Conservation (phyloP, 2,888 invertebrate genomes). For the Drosophila villosipedis region DNA sequence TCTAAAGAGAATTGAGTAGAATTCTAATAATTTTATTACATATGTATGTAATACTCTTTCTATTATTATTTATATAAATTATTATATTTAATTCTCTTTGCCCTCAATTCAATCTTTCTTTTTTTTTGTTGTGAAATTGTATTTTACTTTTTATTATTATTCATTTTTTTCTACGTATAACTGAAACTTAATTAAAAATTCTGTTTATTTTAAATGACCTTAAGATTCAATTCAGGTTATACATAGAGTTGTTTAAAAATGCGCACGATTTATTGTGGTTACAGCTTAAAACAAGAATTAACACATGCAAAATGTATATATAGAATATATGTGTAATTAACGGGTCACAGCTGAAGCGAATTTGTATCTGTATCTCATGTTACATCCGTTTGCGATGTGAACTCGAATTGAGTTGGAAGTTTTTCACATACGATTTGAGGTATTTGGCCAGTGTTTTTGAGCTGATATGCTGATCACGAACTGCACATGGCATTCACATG, state of each 20-base stretch:
- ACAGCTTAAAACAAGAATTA: not conserved
- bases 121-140: not conserved
- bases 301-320: slow-evolving; percentile 2
- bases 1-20: not conserved
- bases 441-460: slow-evolving; percentile 45
- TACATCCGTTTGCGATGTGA: slow-evolving; percentile 26
- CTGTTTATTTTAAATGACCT: not conserved
- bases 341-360: slow-evolving; percentile 24
- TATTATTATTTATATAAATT: not conserved
- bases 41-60: not conserved
- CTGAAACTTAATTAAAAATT: not conserved
- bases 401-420: slow-evolving; percentile 24
- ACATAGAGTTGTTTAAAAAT: not conserved
- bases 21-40: not conserved
- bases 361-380: slow-evolving; percentile 27
- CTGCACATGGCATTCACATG: slow-evolving; percentile 53
- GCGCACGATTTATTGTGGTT: slow-evolving; percentile 3
- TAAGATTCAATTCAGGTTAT: not conserved
- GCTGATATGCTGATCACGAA: slow-evolving; percentile 54
- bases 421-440: slow-evolving; percentile 35
- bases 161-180: not conserved
- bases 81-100: not conserved
- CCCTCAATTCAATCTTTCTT: not conserved
- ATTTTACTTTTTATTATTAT: not conserved
- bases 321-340: slow-evolving; percentile 12